Percentiles rank a stretch among this genome's conserved stretches.
These are phyloP conservation scores for Drosophila quinaria DNA, from an alignment of 2,888 invertebrate species.

Conservation along the genomic window DNA sequence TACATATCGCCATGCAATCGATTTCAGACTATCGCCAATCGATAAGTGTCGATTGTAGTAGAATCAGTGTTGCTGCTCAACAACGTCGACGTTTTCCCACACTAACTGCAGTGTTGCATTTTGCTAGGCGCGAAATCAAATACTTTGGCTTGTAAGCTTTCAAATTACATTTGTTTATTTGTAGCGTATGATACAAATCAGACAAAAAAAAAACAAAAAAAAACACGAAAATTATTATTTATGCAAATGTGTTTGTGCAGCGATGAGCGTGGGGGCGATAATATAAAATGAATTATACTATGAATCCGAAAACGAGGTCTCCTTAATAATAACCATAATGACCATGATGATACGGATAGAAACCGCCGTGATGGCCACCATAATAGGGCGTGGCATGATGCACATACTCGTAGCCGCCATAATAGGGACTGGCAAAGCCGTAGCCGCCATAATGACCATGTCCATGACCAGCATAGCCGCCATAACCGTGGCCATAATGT, in stretches of 20 bases:
- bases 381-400: slow-evolving; percentile 64
- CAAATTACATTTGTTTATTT: slow-evolving; percentile 50
- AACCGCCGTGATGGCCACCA: slow-evolving; percentile 68
- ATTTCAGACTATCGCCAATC: background rate
- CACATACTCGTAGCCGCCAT: slow-evolving; percentile 68
- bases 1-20: slow-evolving; percentile 16
- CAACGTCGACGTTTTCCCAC: background rate
- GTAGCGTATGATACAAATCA: slow-evolving; percentile 29
- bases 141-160: slow-evolving; percentile 28
- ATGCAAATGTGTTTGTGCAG: slow-evolving; percentile 21
- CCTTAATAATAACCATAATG: slow-evolving; percentile 68
- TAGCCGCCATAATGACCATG: slow-evolving; percentile 56
- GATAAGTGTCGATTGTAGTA: slow-evolving; percentile 1
- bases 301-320: slow-evolving; percentile 3
- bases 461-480: slow-evolving; percentile 56
- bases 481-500: slow-evolving; percentile 62
- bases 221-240: slow-evolving; percentile 11
- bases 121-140: slow-evolving; percentile 10
- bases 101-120: slow-evolving; percentile 34
- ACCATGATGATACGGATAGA: slow-evolving; percentile 73
- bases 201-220: slow-evolving; percentile 17
- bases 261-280: slow-evolving; percentile 28
- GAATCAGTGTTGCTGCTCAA: slow-evolving; percentile 5
- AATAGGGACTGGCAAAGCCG: slow-evolving; percentile 62
- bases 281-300: slow-evolving; percentile 37